Conservation (phyloP, 92 coral and sea anemone genomes). For the Epizoanthus rinbou region DNA sequence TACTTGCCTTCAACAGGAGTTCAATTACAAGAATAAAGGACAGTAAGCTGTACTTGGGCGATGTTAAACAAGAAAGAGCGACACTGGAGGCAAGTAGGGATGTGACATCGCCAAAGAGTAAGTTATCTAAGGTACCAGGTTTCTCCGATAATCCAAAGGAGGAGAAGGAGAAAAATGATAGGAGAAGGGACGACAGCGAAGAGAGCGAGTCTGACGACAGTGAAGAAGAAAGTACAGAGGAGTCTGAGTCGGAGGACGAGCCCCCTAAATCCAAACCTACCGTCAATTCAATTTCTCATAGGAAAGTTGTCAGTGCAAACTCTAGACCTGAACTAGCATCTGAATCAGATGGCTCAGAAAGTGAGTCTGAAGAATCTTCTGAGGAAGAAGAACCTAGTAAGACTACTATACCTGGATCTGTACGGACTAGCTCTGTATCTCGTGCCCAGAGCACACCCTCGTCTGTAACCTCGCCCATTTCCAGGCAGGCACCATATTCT, state of each 20-base stretch:
- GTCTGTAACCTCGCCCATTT: conserved; percentile 46
- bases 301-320: neutral
- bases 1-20: conserved; percentile 61
- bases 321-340: conserved; percentile 25
- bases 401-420: conserved; percentile 42
- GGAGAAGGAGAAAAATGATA: conserved; percentile 74
- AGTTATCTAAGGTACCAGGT: conserved; percentile 60
- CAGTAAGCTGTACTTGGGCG: conserved; percentile 85
- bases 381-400: conserved; percentile 48
- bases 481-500: conserved; percentile 29
- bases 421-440: conserved; percentile 51
- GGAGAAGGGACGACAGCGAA: conserved; percentile 62
- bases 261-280: conserved; percentile 16
- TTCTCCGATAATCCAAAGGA: conserved; percentile 82
- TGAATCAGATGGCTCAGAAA: conserved; percentile 54
- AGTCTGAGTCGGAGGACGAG: conserved; percentile 71
- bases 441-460: conserved; percentile 68
- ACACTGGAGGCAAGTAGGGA: conserved; percentile 74
- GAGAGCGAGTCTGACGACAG: conserved; percentile 78
- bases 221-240: conserved; percentile 75
- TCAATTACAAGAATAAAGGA: conserved; percentile 98
- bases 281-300: conserved; percentile 15
- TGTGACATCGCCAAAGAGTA: conserved; percentile 60
- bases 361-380: conserved; percentile 47
- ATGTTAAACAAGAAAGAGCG: conserved; percentile 88